These are phyloP conservation scores for Rhinogobius similis DNA, from an alignment of 2,113 vertebrate genomes.

Conservation along the genomic window DNA sequence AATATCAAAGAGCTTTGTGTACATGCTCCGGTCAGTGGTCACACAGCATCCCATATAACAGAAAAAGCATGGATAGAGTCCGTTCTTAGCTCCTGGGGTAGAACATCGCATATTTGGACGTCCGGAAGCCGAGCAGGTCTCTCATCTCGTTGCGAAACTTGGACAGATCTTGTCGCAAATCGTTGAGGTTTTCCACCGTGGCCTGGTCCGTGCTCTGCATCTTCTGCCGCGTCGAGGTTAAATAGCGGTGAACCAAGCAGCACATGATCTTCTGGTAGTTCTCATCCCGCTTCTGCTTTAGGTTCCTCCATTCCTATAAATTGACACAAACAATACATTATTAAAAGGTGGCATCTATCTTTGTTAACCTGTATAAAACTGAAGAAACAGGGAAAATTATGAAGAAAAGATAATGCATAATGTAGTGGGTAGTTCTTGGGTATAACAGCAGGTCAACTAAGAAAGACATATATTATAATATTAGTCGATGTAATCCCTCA, in stretches of 20 bases:
- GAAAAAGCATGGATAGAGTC: constrained; percentile 29
- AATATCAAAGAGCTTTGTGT: constrained; percentile 52
- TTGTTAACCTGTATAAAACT: not conserved
- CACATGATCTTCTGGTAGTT: constrained; percentile 99
- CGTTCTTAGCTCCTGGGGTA: constrained; percentile 89
- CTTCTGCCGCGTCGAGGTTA: constrained; percentile 96
- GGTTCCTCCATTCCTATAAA: constrained; percentile 92
- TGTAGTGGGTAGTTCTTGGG: too few relatives aligned
- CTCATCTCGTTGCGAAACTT: constrained; percentile 98
- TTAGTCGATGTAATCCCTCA: too few relatives aligned
- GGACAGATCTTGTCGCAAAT: constrained; percentile 95
- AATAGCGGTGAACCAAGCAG: constrained; percentile 95
- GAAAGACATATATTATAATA: too few relatives aligned
- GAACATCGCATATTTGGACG: constrained; percentile 99
- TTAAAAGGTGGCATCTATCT: not conserved
- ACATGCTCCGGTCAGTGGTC: constrained; percentile 62
- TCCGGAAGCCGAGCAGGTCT: constrained; percentile 95
- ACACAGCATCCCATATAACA: constrained; percentile 35
- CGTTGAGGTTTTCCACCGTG: constrained; percentile 96
- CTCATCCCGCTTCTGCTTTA: constrained; percentile 93
- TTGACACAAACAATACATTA: not conserved
- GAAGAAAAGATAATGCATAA: too few relatives aligned
- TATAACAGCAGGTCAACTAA: too few relatives aligned
- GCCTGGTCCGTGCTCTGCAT: constrained; percentile 98
- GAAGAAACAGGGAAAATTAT: too few relatives aligned